Evolutionary conservation across 2,797 vertebrate genomes (phyloP), one percentile per base, ranked within the genome.

Genomic region (Clangula hyemalis): DNA sequence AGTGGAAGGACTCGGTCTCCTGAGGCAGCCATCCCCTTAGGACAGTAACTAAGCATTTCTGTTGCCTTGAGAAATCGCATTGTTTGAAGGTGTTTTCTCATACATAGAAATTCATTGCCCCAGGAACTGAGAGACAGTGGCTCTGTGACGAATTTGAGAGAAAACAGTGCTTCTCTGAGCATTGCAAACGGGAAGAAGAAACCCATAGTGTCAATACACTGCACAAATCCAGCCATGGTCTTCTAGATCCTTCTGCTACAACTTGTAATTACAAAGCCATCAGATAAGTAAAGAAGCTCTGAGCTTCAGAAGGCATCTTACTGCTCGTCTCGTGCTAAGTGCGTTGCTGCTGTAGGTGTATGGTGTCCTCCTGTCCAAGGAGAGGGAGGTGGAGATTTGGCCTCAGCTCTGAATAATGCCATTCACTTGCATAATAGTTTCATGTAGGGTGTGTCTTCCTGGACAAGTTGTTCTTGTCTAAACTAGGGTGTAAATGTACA

Each of bases 381-480:
- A 62, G 49, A 54, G 20, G 69, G 24, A 95, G 69, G 45, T 56
- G 70, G n/a, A 91, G 70, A 72, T 61, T 54, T 1, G 8, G 34
- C 19, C 51, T 64, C 36, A 45, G 61, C 57, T 61, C 41, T 76
- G 73, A 49, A 57, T 79, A 4, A 38, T 17, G 36, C 27, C 57
- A 20, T 27, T 69, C 20, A 6, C 54, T 96, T 96, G 90, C 81
- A 34, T 80, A 94, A 87, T 13, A 85, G 75, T 95, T 96, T 94
- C 81, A 9, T 13, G 5, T 62, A 47, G 56, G 92, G 90, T 90
- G 90, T 95, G 90, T 75, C 78, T 87, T 87, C 78, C 75, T 69
- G 66, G 41, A 74, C 11, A 25, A 34, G 45, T 66, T 75, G 41
- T 83, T 74, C 81, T 89, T 77, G 81, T 62, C 54, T 79, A 68